phyloP scores from a whole-genome alignment of 2,797 vertebrate species.

The Liparis tanakae region DNA sequence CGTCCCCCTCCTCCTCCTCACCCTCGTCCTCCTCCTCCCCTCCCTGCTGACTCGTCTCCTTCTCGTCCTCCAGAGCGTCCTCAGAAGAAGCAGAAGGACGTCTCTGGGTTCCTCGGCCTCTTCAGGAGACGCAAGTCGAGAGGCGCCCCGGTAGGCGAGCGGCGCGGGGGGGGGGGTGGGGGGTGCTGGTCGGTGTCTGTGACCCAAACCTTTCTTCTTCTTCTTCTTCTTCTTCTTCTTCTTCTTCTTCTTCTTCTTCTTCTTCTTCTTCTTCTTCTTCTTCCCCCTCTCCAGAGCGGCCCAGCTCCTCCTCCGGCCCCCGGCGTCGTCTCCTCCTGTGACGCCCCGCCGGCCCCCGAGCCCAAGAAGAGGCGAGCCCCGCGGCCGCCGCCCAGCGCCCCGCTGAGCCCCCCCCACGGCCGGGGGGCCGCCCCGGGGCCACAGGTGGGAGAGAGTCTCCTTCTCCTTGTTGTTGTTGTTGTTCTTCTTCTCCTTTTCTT shows the following conservation, averaged over 20 bases:
- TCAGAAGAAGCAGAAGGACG: slow-evolving; percentile 83
- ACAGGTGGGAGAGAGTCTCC: slow-evolving; percentile 75
- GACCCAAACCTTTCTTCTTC: background rate
- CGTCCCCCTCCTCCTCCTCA: no score
- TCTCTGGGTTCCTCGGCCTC: slow-evolving; percentile 88
- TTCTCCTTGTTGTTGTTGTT: background rate
- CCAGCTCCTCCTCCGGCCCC: slow-evolving; percentile 81
- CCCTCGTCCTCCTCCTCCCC: no score
- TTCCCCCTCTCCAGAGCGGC: slow-evolving; percentile 70
- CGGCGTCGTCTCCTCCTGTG: slow-evolving; percentile 68
- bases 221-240: no score
- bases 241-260: background rate
- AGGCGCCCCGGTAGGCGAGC: slow-evolving; percentile 80
- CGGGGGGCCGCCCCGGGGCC: slow-evolving; percentile 67
- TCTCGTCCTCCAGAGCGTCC: slow-evolving; percentile 26
- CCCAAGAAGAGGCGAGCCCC: slow-evolving; percentile 93
- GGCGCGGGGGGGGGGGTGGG: background rate
- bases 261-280: background rate
- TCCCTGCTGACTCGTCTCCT: background rate
- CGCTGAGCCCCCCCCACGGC: slow-evolving; percentile 80
- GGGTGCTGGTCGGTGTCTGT: background rate
- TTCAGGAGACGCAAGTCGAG: slow-evolving; percentile 92
- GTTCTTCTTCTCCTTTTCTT: background rate
- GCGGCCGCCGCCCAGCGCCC: slow-evolving; percentile 82
- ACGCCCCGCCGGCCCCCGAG: slow-evolving; percentile 75